Evolutionary conservation across 2,113 vertebrate genomes (phyloP).

Genomic region (Trematomus loennbergii): DNA sequence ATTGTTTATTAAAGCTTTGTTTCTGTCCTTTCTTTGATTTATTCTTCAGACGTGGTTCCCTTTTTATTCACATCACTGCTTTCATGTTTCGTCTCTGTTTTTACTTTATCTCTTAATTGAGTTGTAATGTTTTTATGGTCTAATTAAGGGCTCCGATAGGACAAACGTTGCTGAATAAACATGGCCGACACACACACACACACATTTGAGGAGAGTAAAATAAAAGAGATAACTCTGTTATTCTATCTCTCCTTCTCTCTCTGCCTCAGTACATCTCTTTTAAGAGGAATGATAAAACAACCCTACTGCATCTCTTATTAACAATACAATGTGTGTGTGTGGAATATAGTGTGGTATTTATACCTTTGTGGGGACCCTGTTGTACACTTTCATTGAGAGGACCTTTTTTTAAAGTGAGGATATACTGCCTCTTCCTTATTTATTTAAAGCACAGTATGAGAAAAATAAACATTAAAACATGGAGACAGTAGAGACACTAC

Average conservation of each 20-base stretch:
- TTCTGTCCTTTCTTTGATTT: neutral
- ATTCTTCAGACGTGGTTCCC: neutral
- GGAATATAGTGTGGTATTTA: neutral
- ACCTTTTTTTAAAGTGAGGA: neutral
- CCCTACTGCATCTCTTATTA: slow-evolving; percentile 40
- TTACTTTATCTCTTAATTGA: neutral
- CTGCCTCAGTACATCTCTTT: slow-evolving; percentile 52
- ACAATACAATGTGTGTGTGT: slow-evolving; percentile 15
- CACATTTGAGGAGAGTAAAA: neutral
- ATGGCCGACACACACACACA: neutral
- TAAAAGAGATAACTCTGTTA: slow-evolving; percentile 34
- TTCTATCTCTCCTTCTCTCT: slow-evolving; percentile 17
- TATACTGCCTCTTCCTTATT: neutral
- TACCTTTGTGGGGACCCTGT: neutral
- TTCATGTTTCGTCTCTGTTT: neutral
- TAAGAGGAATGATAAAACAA: slow-evolving; percentile 53
- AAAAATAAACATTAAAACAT: no score
- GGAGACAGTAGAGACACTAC: no score
- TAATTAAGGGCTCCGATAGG: neutral
- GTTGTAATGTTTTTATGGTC: neutral
- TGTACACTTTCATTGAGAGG: neutral
- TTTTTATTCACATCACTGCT: neutral
- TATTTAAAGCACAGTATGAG: neutral
- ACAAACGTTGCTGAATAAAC: slow-evolving; percentile 13
- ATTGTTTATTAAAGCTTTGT: slow-evolving; percentile 13